Conservation (phyloP, 1,140 invertebrate species). For the Tetraneura akinire region DNA sequence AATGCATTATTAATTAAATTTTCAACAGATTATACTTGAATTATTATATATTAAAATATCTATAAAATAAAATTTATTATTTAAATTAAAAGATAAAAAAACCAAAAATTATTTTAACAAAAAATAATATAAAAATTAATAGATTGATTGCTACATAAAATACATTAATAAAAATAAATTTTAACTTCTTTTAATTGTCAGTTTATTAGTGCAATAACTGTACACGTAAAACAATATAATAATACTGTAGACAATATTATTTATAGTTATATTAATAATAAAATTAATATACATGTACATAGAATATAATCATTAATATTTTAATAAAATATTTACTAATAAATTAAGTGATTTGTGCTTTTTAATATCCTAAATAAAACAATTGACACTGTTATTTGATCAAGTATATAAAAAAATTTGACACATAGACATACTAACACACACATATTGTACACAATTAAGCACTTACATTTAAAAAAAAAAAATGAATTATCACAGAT, state of each 20-base stretch:
- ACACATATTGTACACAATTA: conserved; percentile 19
- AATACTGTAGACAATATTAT: not conserved
- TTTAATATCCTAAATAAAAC: conserved; percentile 1
- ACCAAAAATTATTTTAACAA: not conserved
- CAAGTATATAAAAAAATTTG: not conserved
- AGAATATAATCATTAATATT: not conserved
- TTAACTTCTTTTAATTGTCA: not conserved
- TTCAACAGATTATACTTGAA: conserved; percentile 8
- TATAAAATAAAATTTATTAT: not conserved
- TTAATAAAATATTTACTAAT: not conserved
- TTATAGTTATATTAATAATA: not conserved
- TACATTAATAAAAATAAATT: not conserved
- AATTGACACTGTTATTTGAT: conserved; percentile 37
- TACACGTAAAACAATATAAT: conserved; percentile 1
- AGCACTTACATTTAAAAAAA: conserved; percentile 34
- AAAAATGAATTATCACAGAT: conserved; percentile 46
- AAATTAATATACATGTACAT: conserved; percentile 3
- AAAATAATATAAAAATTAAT: not conserved
- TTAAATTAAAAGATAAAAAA: not conserved
- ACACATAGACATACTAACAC: conserved; percentile 1
- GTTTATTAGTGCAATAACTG: not conserved
- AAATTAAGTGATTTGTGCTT: conserved; percentile 17
- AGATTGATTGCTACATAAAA: conserved; percentile 9
- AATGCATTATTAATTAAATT: conserved; percentile 7
- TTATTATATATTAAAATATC: conserved; percentile 1